Base-by-base conservation (phyloP, 1,140 invertebrate species). In the Macrobrachium rosenbergii region DNA sequence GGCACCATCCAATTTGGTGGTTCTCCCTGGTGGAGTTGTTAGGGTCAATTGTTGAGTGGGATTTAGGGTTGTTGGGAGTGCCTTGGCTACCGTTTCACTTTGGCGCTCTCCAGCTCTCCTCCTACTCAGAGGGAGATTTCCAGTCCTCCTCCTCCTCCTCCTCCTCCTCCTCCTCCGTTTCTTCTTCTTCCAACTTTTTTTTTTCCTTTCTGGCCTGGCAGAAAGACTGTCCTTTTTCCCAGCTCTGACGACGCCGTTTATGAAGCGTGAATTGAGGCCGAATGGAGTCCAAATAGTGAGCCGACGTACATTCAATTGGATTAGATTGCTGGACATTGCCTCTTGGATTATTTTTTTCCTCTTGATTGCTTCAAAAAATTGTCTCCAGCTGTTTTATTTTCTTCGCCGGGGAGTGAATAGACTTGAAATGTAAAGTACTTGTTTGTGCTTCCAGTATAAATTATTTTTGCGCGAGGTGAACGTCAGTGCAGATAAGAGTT, bases 1-100 rank as follows among this genome's bases (percentile, higher is more conserved):
- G 69, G 83, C 67, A 79, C 83, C 83, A 85, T 85, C 83, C 83
- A 85, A 85, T 85, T 85, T 85, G 72, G 82, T 76, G 52, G 82
- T 83, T 73, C 62, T 73, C 69, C 69, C 82, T 37, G 62, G 60
- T 67, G 63, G 83, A 45, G 62, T 76, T 63, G 52, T 79, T 85
- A 78, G 45, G 83, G 83, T 85, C 83, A 85, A 37, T 79, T 72
- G 83, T 19, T 17, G 77, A 67, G 80, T 52, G 69, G 80, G 80
- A 60, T 67, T 52, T n/a, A 85, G 75, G 83, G 76, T 37, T 79
- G 73, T 63, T 21, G 23, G 83, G 69, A 45, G 58, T 23, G 37
- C 67, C 45, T 77, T 28, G 72, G 75, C 45, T 12, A 59, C 69
- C 76, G 62, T 83, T 83, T 76, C 82, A 52, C 23, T 60, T 19